These are phyloP conservation scores for Metopia argyrocephala DNA, from an alignment of 2,888 invertebrate genomes.

Conservation along the genomic window DNA sequence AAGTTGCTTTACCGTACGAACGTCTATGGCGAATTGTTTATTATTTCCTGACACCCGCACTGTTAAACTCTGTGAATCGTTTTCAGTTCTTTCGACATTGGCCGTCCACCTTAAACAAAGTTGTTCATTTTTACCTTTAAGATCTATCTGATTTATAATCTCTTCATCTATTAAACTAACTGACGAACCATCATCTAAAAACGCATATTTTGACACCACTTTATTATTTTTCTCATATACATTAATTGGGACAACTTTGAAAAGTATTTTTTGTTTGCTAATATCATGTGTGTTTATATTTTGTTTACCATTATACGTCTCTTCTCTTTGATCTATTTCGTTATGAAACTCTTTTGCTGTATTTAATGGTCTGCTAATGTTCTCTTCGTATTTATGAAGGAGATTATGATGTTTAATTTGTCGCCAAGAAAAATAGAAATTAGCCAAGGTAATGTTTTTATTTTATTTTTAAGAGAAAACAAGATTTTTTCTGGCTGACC, in stretches of 20 bases:
- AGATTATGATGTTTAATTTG: constrained; percentile 42
- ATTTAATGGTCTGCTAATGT: background rate
- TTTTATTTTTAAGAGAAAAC: constrained; percentile 48
- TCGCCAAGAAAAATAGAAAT: no score
- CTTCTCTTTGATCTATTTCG: no score
- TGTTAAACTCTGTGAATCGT: background rate
- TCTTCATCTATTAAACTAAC: constrained; percentile 15
- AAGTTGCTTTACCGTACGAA: constrained; percentile 26
- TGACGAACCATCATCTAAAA: background rate
- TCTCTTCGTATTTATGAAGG: constrained; percentile 26
- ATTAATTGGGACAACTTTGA: background rate
- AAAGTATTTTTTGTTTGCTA: no score
- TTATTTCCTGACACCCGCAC: background rate
- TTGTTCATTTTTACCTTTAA: background rate
- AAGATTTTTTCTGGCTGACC: constrained; percentile 45
- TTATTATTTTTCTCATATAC: background rate
- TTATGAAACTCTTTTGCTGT: no score
- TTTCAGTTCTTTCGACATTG: constrained; percentile 6
- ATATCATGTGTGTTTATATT: background rate
- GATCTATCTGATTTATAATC: constrained; percentile 1
- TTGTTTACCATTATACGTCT: background rate
- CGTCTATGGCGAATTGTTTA: constrained; percentile 5
- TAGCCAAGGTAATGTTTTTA: constrained; percentile 40
- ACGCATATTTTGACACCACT: constrained; percentile 1
- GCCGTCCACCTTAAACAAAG: constrained; percentile 43